A percentile compares a stretch with the other conserved stretches of the same genome.
Evolutionary conservation across 2,888 invertebrate species (phyloP).

Genomic region (Dasysyrphus tricinctus): DNA sequence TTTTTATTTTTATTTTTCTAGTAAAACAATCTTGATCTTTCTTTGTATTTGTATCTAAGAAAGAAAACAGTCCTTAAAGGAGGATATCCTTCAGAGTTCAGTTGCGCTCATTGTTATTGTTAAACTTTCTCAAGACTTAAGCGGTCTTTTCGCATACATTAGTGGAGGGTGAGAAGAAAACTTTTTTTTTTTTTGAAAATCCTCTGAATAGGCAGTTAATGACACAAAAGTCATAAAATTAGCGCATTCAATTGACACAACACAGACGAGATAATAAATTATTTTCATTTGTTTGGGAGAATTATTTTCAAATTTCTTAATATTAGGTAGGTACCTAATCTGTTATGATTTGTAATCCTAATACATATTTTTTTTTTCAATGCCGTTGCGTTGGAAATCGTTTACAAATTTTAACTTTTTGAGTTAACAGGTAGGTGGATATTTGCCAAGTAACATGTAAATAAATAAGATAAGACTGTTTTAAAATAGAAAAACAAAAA

Average conservation of each 20-base stretch:
- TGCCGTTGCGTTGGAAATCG: too few relatives aligned
- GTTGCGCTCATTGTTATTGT: conserved; percentile 46
- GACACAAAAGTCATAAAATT: conserved; percentile 63
- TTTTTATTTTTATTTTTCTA: neutral
- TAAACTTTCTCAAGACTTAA: conserved; percentile 41
- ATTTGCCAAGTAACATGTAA: too few relatives aligned
- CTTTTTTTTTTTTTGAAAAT: conserved; percentile 33
- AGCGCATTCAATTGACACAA: conserved; percentile 67
- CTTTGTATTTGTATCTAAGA: neutral
- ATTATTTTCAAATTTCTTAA: neutral
- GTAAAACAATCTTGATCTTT: neutral
- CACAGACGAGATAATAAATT: conserved; percentile 58
- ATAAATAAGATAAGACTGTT: too few relatives aligned
- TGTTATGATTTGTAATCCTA: too few relatives aligned
- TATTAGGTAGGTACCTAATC: neutral
- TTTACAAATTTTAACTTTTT: too few relatives aligned
- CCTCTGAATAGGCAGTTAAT: conserved; percentile 65
- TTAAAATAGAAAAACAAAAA: neutral
- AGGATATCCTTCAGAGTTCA: conserved; percentile 67
- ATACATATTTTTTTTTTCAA: too few relatives aligned
- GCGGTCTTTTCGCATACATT: conserved; percentile 29
- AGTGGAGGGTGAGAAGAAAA: conserved; percentile 42
- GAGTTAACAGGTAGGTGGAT: too few relatives aligned
- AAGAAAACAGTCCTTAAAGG: conserved; percentile 54
- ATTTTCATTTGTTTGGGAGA: neutral